These are phyloP conservation scores for Orthochromis malagaraziensis DNA, from an alignment of 2,113 vertebrate genomes.

Conservation along the genomic window DNA sequence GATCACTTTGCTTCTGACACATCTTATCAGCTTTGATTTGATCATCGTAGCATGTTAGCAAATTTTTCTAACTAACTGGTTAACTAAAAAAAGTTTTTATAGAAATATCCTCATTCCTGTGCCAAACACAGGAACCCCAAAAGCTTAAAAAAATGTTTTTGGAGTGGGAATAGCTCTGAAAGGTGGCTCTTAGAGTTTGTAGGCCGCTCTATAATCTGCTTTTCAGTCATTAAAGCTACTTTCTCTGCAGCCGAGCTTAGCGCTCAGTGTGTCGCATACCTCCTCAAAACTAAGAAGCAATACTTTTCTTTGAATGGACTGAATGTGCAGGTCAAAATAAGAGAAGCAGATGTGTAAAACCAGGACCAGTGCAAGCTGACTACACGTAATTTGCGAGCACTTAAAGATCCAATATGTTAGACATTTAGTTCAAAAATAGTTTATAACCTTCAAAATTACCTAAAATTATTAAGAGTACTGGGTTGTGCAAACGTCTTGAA, in stretches of 20 bases:
- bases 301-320: not conserved
- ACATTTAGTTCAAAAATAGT: not conserved
- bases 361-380: not conserved
- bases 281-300: not conserved
- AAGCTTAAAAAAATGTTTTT: not conserved
- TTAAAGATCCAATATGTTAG: not conserved
- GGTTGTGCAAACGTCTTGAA: not conserved
- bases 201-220: not conserved
- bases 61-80: not conserved
- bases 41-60: not conserved
- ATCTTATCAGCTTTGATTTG: conserved; percentile 10
- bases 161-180: not conserved
- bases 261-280: not conserved
- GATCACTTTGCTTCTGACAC: conserved; percentile 9
- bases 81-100: not conserved
- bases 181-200: not conserved
- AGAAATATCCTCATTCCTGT: not conserved
- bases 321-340: not conserved
- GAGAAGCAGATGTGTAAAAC: not conserved
- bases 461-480: not conserved
- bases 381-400: not conserved
- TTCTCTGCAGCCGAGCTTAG: not conserved
- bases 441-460: not conserved
- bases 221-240: not conserved
- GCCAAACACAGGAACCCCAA: not conserved